phyloP scores from a whole-genome alignment of 2,888 invertebrate genomes.

The Rotaria sp. region DNA sequence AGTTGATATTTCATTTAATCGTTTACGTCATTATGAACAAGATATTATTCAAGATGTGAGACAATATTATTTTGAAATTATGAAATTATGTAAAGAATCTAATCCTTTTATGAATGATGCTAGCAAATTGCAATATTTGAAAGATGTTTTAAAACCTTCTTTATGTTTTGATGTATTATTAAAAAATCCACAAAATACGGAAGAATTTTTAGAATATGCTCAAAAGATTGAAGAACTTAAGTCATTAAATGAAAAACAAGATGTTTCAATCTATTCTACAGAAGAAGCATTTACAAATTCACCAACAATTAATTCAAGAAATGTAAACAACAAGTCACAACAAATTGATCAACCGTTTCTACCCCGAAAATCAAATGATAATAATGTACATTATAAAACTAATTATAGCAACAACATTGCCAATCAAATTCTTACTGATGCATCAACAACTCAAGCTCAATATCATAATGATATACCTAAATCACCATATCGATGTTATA shows the following conservation, averaged over 20 bases:
- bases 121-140: background rate
- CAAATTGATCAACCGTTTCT: background rate
- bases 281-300: background rate
- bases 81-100: slow-evolving; percentile 13
- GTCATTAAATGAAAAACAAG: background rate
- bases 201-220: background rate
- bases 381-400: too few relatives aligned
- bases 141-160: background rate
- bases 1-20: background rate
- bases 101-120: background rate
- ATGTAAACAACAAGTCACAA: background rate
- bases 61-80: background rate
- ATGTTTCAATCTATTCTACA: background rate
- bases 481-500: background rate
- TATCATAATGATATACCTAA: background rate
- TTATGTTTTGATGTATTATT: too few relatives aligned
- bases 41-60: background rate
- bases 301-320: background rate
- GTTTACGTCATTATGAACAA: background rate
- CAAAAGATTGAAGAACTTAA: background rate
- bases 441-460: too few relatives aligned
- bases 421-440: too few relatives aligned
- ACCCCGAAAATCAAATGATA: too few relatives aligned
- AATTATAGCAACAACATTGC: background rate
- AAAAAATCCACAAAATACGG: background rate